A percentile compares a stretch with the other conserved stretches of the same genome.
Conservation (phyloP, 2,113 vertebrate species). For the Hemiscyllium ocellatum region DNA sequence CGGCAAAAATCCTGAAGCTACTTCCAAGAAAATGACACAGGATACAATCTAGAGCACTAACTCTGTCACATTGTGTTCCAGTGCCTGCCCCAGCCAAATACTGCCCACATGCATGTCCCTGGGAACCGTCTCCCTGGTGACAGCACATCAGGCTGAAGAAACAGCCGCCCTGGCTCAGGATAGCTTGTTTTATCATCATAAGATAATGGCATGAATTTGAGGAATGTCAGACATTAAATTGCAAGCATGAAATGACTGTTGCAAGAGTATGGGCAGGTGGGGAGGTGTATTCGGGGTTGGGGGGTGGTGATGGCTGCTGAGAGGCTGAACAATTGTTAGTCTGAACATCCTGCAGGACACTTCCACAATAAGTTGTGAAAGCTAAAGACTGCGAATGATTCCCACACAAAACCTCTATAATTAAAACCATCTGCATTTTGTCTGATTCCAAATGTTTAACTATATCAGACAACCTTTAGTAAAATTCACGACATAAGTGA, state of each 20-base stretch:
- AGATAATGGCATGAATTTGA: slow-evolving; percentile 29
- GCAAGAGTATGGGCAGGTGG: neutral
- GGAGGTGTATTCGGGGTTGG: no score
- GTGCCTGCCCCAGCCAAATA: neutral
- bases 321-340: neutral
- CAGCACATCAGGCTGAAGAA: slow-evolving; percentile 40
- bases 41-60: neutral
- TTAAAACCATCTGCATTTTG: neutral
- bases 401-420: neutral
- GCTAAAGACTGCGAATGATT: neutral
- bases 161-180: neutral
- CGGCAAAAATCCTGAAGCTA: neutral
- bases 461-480: neutral
- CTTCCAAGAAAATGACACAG: slow-evolving; percentile 28
- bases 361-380: neutral
- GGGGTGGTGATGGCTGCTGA: neutral
- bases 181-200: slow-evolving; percentile 39
- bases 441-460: neutral
- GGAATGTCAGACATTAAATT: neutral
- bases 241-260: slow-evolving; percentile 5
- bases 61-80: slow-evolving; percentile 31
- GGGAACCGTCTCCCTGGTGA: slow-evolving; percentile 41
- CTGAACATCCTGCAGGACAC: neutral
- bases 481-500: neutral
- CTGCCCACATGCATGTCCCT: slow-evolving; percentile 37